Evolutionary conservation across 1,140 invertebrate species (phyloP).

Genomic region (Eueides isabella): DNA sequence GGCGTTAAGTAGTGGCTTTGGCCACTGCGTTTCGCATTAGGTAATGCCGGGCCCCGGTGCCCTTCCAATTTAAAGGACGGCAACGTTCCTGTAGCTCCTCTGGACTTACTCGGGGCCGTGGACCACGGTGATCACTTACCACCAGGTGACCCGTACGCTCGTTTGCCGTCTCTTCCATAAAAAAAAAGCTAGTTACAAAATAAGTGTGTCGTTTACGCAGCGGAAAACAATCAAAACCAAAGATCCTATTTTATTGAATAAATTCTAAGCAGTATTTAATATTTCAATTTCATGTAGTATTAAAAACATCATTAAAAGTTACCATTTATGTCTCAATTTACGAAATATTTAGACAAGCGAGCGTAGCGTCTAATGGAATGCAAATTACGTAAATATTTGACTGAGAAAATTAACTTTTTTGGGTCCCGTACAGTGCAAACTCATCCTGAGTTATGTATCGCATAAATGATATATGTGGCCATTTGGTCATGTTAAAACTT

Average conservation of each 20-base stretch:
- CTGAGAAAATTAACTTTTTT: slow-evolving; percentile 41
- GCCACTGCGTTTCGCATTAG: too few relatives aligned
- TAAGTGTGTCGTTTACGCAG: not conserved
- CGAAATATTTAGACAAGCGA: slow-evolving; percentile 42
- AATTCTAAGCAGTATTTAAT: slow-evolving; percentile 4
- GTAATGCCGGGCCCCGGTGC: too few relatives aligned
- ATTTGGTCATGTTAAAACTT: not conserved
- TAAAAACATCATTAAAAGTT: slow-evolving; percentile 33
- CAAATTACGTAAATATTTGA: slow-evolving; percentile 56
- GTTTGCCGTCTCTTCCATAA: too few relatives aligned
- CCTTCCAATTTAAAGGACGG: too few relatives aligned
- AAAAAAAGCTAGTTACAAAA: too few relatives aligned
- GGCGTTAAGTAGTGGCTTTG: too few relatives aligned
- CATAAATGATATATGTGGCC: not conserved
- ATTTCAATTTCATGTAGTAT: slow-evolving; percentile 25
- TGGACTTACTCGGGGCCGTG: too few relatives aligned
- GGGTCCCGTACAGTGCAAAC: slow-evolving; percentile 20
- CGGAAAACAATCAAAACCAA: not conserved
- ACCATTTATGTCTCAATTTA: slow-evolving; percentile 39
- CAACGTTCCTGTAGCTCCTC: too few relatives aligned
- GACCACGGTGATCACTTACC: too few relatives aligned
- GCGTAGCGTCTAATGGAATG: slow-evolving; percentile 53
- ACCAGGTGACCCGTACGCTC: too few relatives aligned
- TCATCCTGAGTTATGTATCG: not conserved
- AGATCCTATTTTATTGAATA: not conserved